phyloP scores from a whole-genome alignment of 1,140 invertebrate species.

The Tetraneura akinire region DNA sequence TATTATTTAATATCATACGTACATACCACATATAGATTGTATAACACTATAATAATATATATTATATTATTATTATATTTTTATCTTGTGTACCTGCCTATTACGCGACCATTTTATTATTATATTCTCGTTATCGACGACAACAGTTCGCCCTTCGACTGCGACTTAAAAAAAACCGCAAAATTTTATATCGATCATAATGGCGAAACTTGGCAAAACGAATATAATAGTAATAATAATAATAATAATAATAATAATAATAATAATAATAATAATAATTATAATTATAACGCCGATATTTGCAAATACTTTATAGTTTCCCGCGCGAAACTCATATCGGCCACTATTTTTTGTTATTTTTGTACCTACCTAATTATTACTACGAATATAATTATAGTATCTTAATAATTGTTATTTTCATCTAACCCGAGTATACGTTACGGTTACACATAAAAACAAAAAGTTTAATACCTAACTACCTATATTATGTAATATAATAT shows the following conservation, averaged over 20 bases:
- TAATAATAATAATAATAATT: neutral
- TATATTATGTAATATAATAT: neutral
- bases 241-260: too few relatives aligned
- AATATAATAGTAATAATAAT: neutral
- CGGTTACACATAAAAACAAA: neutral
- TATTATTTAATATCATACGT: conserved; percentile 21
- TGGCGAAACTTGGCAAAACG: neutral
- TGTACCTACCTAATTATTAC: neutral
- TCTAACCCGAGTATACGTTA: too few relatives aligned
- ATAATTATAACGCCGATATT: neutral
- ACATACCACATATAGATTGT: neutral
- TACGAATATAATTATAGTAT: too few relatives aligned
- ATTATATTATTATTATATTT: neutral
- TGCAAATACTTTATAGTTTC: neutral
- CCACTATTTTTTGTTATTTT: neutral
- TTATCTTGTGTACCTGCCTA: conserved; percentile 8
- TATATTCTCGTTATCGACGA: conserved; percentile 13
- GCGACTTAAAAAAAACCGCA: conserved; percentile 18
- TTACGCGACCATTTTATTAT: conserved; percentile 12
- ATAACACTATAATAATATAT: neutral
- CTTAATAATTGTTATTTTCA: neutral
- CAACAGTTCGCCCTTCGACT: neutral
- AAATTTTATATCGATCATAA: neutral
- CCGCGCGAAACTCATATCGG: neutral
- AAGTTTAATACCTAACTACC: neutral